Percentiles rank a stretch among this genome's conserved stretches.
These are phyloP conservation scores for Chrysopa pallens DNA, from an alignment of 1,140 invertebrate genomes.

Conservation along the genomic window DNA sequence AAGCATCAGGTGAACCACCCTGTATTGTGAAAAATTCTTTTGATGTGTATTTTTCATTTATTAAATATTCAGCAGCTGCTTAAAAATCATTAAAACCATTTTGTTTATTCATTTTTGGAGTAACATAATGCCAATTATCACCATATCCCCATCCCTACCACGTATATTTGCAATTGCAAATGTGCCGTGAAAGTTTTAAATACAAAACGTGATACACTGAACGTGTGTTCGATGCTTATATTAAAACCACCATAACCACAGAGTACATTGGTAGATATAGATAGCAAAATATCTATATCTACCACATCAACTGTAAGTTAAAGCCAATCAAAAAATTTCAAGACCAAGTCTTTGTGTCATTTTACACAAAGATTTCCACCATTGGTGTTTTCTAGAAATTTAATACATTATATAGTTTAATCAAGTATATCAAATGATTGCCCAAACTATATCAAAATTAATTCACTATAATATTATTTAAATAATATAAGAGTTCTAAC, in stretches of 20 bases:
- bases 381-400: constrained; percentile 39
- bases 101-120: constrained; percentile 84
- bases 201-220: constrained; percentile 63
- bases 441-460: no score
- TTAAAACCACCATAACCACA: constrained; percentile 98
- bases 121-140: constrained; percentile 92
- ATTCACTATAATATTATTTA: no score
- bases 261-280: no score
- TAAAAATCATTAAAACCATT: constrained; percentile 97
- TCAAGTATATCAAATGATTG: no score
- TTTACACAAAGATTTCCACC: constrained; percentile 56
- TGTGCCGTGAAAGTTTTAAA: constrained; percentile 84
- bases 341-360: no score
- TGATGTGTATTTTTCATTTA: constrained; percentile 64
- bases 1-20: constrained; percentile 92
- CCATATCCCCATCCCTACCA: constrained; percentile 96
- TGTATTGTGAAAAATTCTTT: constrained; percentile 66
- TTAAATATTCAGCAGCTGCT: constrained; percentile 77
- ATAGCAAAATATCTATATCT: no score
- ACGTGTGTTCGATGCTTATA: constrained; percentile 72
- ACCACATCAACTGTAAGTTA: no score
- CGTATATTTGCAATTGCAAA: constrained; percentile 86
- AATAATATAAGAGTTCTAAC: constrained; percentile 56
- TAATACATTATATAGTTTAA: no score
- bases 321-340: no score